These are phyloP conservation scores for Teleogryllus oceanicus DNA, from an alignment of 2,888 invertebrate species.

Conservation along the genomic window DNA sequence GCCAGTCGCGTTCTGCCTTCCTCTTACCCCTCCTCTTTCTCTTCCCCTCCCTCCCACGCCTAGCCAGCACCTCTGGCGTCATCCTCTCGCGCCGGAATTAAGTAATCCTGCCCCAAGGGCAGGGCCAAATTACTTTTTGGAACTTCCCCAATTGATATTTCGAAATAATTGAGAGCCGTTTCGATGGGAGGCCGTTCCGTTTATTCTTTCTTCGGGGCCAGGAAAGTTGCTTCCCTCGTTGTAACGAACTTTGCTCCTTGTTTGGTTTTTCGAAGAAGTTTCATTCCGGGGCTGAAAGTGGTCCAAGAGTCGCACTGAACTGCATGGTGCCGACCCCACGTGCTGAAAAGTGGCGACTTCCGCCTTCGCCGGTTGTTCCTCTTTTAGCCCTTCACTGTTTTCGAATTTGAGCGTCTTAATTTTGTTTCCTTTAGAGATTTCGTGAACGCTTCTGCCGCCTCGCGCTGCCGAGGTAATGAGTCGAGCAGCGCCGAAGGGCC, in stretches of 20 bases:
- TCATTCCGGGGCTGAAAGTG: neutral
- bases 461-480: too few species aligned
- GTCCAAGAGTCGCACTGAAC: too few species aligned
- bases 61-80: too few species aligned
- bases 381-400: too few species aligned
- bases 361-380: too few species aligned
- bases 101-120: neutral
- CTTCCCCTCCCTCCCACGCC: neutral
- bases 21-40: neutral
- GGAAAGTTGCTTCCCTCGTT: neutral
- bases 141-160: neutral
- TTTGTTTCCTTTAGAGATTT: too few species aligned
- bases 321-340: too few species aligned
- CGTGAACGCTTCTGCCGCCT: too few species aligned
- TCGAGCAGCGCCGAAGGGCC: too few species aligned
- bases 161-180: constrained; percentile 1
- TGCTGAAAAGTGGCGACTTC: too few species aligned
- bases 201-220: neutral
- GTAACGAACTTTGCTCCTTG: neutral
- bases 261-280: constrained; percentile 1
- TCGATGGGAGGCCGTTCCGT: neutral
- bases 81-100: neutral
- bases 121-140: neutral
- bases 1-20: neutral
- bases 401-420: too few species aligned